Base-by-base conservation (phyloP, 1,140 invertebrate genomes). In the Bombus affinis region DNA sequence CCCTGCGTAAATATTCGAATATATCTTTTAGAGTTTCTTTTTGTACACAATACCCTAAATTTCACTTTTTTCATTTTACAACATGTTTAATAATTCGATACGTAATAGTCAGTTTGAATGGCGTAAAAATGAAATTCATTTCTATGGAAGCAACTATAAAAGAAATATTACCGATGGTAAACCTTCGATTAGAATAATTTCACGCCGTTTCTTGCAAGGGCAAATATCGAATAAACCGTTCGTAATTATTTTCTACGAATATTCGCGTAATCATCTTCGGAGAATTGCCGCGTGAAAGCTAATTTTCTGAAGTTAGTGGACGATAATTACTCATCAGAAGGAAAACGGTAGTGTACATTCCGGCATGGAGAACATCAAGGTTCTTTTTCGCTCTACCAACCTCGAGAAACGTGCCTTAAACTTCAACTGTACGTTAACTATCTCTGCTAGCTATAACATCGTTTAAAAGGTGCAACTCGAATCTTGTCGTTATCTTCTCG, bases 231-330 rank as follows among this genome's bases (percentile, higher is more conserved):
- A 83, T 57, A 15, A 77, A 70, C 25, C 65, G 28, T 35, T n/a
- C 9, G 18, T 74, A 83, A 88, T 89, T 65, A 66, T 86, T 25
- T 78, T 59, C 86, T 28, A 59, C 73, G 62, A 81, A 88, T 80
- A 66, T 77, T 44, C 79, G 65, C 57, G 37, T 86, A 89, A 89
- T 83, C 57, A 32, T 32, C 32, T 89, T 86, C 88, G 47, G 47
- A 62, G 85, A 89, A 89, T 86, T 35, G 25, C 35, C 68, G n/a
- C 70, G 62, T 25, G 80, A 86, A 78, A 89, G 76, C 81, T 89
- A 76, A 89, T 86, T 72, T 66, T 89, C 84, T 22, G 84, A 83
- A 80, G 75, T 83, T 89, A 83, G 86, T 76, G 74, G 76, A 83
- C 59, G 86, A 57, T 83, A 53, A 89, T 89, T 86, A 79, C 70